Base-by-base conservation (phyloP, 1,140 invertebrate species). In the Hormaphis cornu region DNA sequence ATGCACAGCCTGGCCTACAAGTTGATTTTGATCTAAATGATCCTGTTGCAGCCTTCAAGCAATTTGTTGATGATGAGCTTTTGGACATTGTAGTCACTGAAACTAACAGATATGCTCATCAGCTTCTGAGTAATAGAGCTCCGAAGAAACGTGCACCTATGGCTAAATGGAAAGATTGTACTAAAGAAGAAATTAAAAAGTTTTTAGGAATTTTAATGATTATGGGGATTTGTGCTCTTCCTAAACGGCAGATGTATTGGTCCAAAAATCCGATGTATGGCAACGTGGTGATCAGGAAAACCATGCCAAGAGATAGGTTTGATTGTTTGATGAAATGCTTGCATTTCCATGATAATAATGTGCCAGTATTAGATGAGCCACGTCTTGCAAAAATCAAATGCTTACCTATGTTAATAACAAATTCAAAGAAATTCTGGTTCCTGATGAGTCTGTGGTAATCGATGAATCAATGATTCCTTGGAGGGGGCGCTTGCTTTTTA, bases 391-490 rank as follows among this genome's bases (percentile, higher is more conserved):
- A 77, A n/a, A 24, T 14, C 18, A 16, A 37, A 12, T 63, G 20
- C 33, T 44, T 58, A 63, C 74, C 53, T 69, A 70, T 50, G 35
- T 77, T 26, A 12, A 66, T 40, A 56, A 58, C 37, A 75, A 71
- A 54, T 76, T 72, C 71, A 58, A 76, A 58, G 56, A 74, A 66
- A 35, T 72, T 35, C 73, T 71, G 24, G 72, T 50, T 24, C 71
- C 75, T 69, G 73, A 70, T 30, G 35, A 73, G 74, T 58, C 74
- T 44, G 70, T 77, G 72, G 72, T 74, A 40, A 73, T 76, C 56
- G 74, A 77, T 73, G 74, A 77, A 74, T 74, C 74, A 35, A 72
- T 77, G 69, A 71, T 78, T 69, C 74, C 76, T 48, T 78, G 73
- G 70, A 70, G 72, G 35, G 75, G 76, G 26, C 71, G 75, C 56